Base-by-base conservation (phyloP, 2,888 invertebrate species). In the Embidobia sp. region DNA sequence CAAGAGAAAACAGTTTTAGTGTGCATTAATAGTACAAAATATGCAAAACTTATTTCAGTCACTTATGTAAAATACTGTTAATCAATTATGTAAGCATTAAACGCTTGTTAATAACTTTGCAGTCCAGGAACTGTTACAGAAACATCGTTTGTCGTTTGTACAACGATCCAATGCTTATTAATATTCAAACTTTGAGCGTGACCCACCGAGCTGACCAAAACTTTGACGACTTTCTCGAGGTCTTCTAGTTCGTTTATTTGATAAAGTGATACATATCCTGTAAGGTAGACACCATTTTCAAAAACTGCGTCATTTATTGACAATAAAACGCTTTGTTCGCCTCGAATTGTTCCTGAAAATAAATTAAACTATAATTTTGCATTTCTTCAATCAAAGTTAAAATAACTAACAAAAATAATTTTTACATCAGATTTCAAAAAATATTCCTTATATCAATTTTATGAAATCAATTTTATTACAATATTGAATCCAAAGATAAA, bases 281-380 rank as follows among this genome's bases (percentile, higher is more conserved):
- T 80, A 1, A 90, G 73, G 2, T 83, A 70, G 31, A 90, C 82
- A 19, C 89, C 90, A 33, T 85, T 84, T 8, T 79, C 77, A 44
- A 90, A 90, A 1, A 78, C 76, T 0, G 88, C 85, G 11, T 89
- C 87, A 74, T 90, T 88, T 27, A 90, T 81, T 0, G 88, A 85
- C 13, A 90, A 66, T 11, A 90, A 69, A n/a, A 90, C 75, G 1
- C 84, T 79, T 33, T 87, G 83, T 15, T 86, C 85, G 35, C 85
- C 85, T 19, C 85, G 82, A 6, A 90, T 83, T 1, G 90, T 89
- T 40, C 90, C 90, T 90, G 75, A 57, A 53, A 67, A 59, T 16
- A 2, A 46, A 53, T n/a, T 7, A 8, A 29, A 29, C 2, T 6
- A 4, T 4, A n/a, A 29, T 29, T 8, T 6, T 2, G 2, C 4